These are phyloP conservation scores for Tetragonula carbonaria DNA, from an alignment of 2,888 invertebrate genomes.

Conservation along the genomic window DNA sequence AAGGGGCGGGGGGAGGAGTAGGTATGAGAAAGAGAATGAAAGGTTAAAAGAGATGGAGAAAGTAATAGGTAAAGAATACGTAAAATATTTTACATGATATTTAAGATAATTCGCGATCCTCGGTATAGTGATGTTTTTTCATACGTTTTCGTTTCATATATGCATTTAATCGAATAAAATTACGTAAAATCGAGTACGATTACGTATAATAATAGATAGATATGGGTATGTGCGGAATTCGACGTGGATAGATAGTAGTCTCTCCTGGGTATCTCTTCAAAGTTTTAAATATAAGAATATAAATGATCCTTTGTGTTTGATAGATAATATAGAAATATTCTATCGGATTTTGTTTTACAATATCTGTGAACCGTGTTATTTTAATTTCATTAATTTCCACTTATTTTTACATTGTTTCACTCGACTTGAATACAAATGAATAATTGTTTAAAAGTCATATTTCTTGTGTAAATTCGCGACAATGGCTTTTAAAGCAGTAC, in stretches of 20 bases:
- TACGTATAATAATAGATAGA: background rate
- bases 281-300: constrained; percentile 6
- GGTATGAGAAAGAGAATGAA: background rate
- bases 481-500: constrained; percentile 29
- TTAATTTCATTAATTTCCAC: background rate
- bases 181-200: background rate
- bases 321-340: background rate
- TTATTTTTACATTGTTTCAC: background rate
- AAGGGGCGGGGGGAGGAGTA: background rate
- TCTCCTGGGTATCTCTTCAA: constrained; percentile 53
- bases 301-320: background rate
- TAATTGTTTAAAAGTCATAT: too few relatives aligned
- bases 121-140: background rate
- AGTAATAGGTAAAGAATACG: background rate
- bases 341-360: background rate
- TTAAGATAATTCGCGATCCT: too few relatives aligned
- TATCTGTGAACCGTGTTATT: background rate
- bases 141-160: background rate
- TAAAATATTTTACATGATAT: background rate
- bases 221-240: background rate
- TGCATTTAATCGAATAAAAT: too few relatives aligned
- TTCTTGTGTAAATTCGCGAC: background rate
- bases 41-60: background rate
- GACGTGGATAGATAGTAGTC: constrained; percentile 2
- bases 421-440: background rate